Conservation (phyloP, 2,113 vertebrate genomes). For the Ciconia maguari region DNA sequence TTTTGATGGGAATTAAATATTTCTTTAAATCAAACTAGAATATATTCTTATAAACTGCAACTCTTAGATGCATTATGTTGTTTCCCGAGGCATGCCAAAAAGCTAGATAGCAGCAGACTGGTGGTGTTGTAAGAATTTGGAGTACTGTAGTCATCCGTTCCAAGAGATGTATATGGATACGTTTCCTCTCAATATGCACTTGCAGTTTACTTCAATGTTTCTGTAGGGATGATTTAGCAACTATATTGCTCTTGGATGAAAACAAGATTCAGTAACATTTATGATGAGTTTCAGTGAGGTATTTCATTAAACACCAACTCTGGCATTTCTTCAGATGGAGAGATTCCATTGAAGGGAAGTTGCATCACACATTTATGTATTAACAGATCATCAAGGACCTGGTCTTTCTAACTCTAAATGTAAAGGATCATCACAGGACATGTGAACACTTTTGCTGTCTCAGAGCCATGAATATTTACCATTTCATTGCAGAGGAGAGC, state of each 20-base stretch:
- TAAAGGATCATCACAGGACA: neutral
- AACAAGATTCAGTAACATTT: neutral
- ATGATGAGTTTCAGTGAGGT: neutral
- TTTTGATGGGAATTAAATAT: neutral
- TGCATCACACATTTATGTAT: neutral
- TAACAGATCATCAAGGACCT: neutral
- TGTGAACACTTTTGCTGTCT: neutral
- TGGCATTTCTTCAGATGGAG: neutral
- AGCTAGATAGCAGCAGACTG: neutral
- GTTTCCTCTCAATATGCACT: neutral
- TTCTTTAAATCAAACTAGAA: neutral
- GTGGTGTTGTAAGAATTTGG: neutral
- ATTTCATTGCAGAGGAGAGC: neutral
- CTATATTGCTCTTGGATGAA: neutral
- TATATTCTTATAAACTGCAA: neutral
- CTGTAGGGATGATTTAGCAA: neutral
- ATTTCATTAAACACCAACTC: slow-evolving; percentile 9
- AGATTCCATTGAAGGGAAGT: neutral
- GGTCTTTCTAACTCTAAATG: neutral
- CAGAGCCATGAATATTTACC: neutral
- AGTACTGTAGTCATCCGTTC: neutral
- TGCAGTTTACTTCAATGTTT: neutral
- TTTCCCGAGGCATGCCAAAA: neutral
- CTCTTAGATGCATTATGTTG: neutral
- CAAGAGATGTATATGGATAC: neutral